A percentile compares a stretch with the other conserved stretches of the same genome.
phyloP scores from a whole-genome alignment of 2,888 invertebrate species.

The Leptopilina syphax region DNA sequence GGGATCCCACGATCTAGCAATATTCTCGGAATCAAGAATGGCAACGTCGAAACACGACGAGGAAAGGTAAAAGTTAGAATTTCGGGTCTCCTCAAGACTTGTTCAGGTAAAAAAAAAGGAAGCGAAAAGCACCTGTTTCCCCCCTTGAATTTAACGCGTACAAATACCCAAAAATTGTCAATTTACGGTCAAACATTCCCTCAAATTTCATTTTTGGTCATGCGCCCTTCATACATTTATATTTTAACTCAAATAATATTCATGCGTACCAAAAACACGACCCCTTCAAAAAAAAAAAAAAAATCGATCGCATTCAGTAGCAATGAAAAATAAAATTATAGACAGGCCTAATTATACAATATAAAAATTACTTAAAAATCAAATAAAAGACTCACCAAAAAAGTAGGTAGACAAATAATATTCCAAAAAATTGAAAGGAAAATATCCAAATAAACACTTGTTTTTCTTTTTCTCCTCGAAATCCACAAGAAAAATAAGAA shows the following conservation, averaged over 20 bases:
- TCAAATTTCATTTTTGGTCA: conserved; percentile 44
- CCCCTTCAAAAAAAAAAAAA: background rate
- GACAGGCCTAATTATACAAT: no score
- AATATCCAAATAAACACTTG: conserved; percentile 29
- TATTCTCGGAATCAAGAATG: conserved; percentile 36
- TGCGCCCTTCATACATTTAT: conserved; percentile 45
- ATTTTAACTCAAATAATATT: conserved; percentile 36
- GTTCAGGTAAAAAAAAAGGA: conserved; percentile 37
- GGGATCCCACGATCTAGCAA: conserved; percentile 26
- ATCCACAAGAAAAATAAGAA: no score
- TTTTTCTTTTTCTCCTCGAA: no score
- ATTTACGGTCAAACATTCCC: background rate
- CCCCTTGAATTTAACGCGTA: background rate
- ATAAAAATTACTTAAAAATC: background rate
- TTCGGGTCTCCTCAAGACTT: conserved; percentile 8
- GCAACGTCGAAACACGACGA: conserved; percentile 26
- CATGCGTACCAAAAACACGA: background rate
- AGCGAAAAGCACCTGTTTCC: conserved; percentile 40
- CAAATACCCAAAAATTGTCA: background rate
- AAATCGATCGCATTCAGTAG: background rate
- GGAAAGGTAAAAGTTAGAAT: conserved; percentile 23
- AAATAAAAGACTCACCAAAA: conserved; percentile 24
- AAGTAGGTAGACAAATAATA: conserved; percentile 44
- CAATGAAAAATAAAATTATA: background rate
- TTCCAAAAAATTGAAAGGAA: background rate